Percentiles rank a stretch among this genome's conserved stretches.
These are phyloP conservation scores for Drosophila parabipectinata DNA, from an alignment of 1,140 invertebrate species.

Conservation along the genomic window DNA sequence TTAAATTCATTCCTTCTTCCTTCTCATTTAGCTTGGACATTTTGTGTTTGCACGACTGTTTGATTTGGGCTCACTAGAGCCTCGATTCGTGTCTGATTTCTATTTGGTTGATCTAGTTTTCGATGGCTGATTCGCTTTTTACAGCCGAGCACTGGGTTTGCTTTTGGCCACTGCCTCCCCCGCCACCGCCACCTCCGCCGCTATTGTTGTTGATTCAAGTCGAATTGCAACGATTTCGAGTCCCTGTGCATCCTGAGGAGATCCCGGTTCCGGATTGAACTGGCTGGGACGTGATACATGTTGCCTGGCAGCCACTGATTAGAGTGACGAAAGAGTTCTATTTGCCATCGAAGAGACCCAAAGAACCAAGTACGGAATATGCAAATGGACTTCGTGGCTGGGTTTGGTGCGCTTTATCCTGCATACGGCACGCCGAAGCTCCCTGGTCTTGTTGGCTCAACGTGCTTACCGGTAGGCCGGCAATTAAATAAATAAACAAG, in stretches of 20 bases:
- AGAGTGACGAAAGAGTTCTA: slow-evolving; percentile 26
- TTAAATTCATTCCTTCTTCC: slow-evolving; percentile 12
- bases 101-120: slow-evolving; percentile 52
- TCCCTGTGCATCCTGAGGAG: slow-evolving; percentile 18
- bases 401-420: slow-evolving; percentile 25
- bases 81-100: slow-evolving; percentile 55
- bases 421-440: background rate
- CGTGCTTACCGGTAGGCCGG: slow-evolving; percentile 35
- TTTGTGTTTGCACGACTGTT: slow-evolving; percentile 56
- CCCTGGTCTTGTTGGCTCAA: slow-evolving; percentile 39
- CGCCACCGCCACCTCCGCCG: slow-evolving; percentile 1
- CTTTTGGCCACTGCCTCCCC: slow-evolving; percentile 32
- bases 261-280: slow-evolving; percentile 32
- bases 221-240: slow-evolving; percentile 68
- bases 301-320: slow-evolving; percentile 51
- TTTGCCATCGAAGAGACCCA: slow-evolving; percentile 4
- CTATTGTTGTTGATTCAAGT: slow-evolving; percentile 59
- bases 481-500: slow-evolving; percentile 36
- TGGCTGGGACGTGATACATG: slow-evolving; percentile 29
- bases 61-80: slow-evolving; percentile 44
- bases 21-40: slow-evolving; percentile 62
- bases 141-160: slow-evolving; percentile 57
- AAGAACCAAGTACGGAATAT: slow-evolving; percentile 34
- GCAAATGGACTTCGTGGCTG: slow-evolving; percentile 49
- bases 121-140: slow-evolving; percentile 62